Percentiles rank a stretch among this genome's conserved stretches.
phyloP scores from a whole-genome alignment of 2,797 vertebrate genomes.

The Aeoliscus strigatus region DNA sequence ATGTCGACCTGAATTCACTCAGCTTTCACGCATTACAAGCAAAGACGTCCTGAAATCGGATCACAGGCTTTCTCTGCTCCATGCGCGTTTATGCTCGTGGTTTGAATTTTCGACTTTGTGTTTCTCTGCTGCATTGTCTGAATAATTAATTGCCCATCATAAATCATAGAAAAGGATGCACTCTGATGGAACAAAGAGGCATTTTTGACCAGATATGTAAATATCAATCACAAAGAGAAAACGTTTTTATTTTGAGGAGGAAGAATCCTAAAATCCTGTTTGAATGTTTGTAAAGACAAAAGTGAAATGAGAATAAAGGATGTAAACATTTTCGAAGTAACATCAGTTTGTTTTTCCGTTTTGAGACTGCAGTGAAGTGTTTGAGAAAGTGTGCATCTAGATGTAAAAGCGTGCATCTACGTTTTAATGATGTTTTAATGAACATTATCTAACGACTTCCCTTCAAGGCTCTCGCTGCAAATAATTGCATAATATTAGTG shows the following conservation, averaged over 20 bases:
- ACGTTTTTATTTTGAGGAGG: no score
- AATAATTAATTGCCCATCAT: slow-evolving; percentile 71
- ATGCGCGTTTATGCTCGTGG: slow-evolving; percentile 30
- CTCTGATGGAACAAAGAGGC: slow-evolving; percentile 37
- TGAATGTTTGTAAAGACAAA: no score
- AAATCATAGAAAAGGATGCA: slow-evolving; percentile 64
- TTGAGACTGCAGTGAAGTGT: slow-evolving; percentile 15
- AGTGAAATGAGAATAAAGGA: no score
- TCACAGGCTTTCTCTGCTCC: slow-evolving; percentile 12
- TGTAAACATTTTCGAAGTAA: background rate
- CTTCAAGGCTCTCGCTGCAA: slow-evolving; percentile 36
- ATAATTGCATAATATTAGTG: slow-evolving; percentile 52
- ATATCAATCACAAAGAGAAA: slow-evolving; percentile 1
- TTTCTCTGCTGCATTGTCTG: slow-evolving; percentile 55
- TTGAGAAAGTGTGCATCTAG: slow-evolving; percentile 36
- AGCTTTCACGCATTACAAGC: slow-evolving; percentile 6
- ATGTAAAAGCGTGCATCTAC: slow-evolving; percentile 43
- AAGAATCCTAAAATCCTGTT: no score
- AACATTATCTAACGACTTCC: slow-evolving; percentile 58
- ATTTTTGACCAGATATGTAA: slow-evolving; percentile 47
- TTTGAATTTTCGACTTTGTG: slow-evolving; percentile 35
- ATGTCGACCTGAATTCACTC: background rate
- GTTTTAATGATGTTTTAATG: slow-evolving; percentile 59
- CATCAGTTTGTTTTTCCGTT: background rate
- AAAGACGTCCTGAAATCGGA: slow-evolving; percentile 40